phyloP scores from a whole-genome alignment of 2,113 vertebrate genomes.

The Anoura caudifer region DNA sequence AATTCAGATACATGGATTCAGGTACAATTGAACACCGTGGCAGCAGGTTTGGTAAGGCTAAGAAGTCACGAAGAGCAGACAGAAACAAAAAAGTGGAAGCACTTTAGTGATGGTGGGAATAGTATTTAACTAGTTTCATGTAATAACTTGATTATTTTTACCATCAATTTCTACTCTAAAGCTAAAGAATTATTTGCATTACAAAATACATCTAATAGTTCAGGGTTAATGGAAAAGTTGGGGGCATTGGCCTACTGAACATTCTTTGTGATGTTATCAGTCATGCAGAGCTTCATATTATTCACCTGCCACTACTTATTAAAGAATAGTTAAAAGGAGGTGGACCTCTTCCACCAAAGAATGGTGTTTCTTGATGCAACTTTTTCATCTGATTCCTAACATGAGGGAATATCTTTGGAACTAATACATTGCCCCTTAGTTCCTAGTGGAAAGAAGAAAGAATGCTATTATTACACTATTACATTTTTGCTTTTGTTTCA shows the following conservation, averaged over 20 bases:
- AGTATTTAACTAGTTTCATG: neutral
- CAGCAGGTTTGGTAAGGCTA: neutral
- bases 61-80: neutral
- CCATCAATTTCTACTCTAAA: neutral
- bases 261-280: neutral
- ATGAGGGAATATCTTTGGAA: neutral
- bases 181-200: neutral
- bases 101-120: neutral
- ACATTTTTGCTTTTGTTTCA: neutral
- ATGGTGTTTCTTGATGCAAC: neutral
- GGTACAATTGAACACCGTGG: neutral
- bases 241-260: neutral
- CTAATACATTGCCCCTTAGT: neutral
- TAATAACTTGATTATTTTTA: neutral
- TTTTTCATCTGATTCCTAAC: neutral
- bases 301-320: neutral
- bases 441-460: neutral
- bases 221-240: neutral
- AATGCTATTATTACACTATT: neutral
- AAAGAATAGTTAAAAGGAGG: neutral
- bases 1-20: neutral
- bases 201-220: neutral
- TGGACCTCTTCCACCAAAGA: neutral
- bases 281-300: neutral
- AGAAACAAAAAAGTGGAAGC: neutral